Evolutionary conservation across 2,113 vertebrate genomes (phyloP), one percentile per base, ranked within the genome.

Genomic region (Microcebus tavaratra): DNA sequence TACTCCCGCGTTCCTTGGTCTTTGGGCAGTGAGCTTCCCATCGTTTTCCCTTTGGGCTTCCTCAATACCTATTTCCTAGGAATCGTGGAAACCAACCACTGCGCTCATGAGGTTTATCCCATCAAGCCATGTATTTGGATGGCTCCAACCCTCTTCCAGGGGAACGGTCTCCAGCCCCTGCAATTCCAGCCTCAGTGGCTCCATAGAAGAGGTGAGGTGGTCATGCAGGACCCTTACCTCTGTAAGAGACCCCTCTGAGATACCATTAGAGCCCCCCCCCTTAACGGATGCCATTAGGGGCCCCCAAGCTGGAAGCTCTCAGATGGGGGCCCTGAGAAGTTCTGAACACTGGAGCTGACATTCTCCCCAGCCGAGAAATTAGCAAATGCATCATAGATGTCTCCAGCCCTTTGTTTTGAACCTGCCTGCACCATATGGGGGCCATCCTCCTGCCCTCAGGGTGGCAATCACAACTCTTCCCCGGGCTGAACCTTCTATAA

Each of bases 371-470:
- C 53, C 20, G 14, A 39, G n/a, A 63, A 57, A 17, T 25, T 5
- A 15, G 36, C 0, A 0, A 11, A 13, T 36, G 27, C n/a, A 5
- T 50, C 20, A 0, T 31, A 15, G 36, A 55, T 20, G 25, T 23
- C 42, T 78, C 67, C 15, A 68, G 63, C 21, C 59, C 34, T 90
- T 75, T 17, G n/a, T 29, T 65, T 21, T 31, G 39, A 87, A 42
- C 8, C 36, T 90, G 70, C 50, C 8, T 17, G 3, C 1, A 2
- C 23, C 4, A 0, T 4, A 3, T 45, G 65, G 0, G 20, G 59
- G 15, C 67, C 15, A 0, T 29, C 25, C 53, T 73, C 65, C 29
- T 23, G 72, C 68, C 23, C 70, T 50, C 23, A 0, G 61, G 53
- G 13, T 55, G 36, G 27, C 17, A 53, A 1, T 5, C 57, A 31